These are phyloP conservation scores for Stegodyphus mimosarum DNA, from an alignment of 1,140 invertebrate genomes.

Conservation along the genomic window DNA sequence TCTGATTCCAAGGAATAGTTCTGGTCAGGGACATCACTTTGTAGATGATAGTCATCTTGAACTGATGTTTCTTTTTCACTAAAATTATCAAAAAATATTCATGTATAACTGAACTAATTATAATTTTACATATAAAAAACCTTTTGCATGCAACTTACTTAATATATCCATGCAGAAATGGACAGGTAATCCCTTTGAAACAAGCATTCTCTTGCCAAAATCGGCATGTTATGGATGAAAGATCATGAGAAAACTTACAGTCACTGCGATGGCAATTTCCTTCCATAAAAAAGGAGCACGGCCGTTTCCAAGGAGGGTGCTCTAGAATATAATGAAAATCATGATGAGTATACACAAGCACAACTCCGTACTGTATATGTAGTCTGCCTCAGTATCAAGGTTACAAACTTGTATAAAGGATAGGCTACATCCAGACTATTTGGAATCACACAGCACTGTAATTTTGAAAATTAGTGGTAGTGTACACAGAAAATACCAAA, in stretches of 20 bases:
- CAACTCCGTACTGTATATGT: too few species aligned
- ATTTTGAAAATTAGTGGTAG: too few species aligned
- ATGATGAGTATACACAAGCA: neutral
- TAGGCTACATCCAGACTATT: too few species aligned
- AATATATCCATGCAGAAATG: slow-evolving; percentile 71
- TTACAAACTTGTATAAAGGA: too few species aligned
- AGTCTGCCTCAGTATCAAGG: too few species aligned
- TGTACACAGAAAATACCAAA: too few species aligned
- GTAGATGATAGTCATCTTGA: neutral
- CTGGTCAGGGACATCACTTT: neutral
- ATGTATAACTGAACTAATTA: neutral
- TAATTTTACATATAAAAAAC: neutral
- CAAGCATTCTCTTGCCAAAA: slow-evolving; percentile 70
- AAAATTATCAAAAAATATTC: slow-evolving; percentile 13
- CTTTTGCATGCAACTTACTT: slow-evolving; percentile 12
- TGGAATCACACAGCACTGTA: too few species aligned
- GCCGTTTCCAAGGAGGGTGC: slow-evolving; percentile 56
- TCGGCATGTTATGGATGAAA: slow-evolving; percentile 71
- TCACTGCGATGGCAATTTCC: slow-evolving; percentile 70
- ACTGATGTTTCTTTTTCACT: neutral
- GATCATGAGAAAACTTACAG: slow-evolving; percentile 73
- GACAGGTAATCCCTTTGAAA: slow-evolving; percentile 71
- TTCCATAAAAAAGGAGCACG: slow-evolving; percentile 72
- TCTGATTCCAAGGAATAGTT: slow-evolving; percentile 61
- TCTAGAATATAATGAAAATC: neutral